These are phyloP conservation scores for Xestia xanthographa DNA, from an alignment of 2,888 invertebrate species.

Conservation along the genomic window DNA sequence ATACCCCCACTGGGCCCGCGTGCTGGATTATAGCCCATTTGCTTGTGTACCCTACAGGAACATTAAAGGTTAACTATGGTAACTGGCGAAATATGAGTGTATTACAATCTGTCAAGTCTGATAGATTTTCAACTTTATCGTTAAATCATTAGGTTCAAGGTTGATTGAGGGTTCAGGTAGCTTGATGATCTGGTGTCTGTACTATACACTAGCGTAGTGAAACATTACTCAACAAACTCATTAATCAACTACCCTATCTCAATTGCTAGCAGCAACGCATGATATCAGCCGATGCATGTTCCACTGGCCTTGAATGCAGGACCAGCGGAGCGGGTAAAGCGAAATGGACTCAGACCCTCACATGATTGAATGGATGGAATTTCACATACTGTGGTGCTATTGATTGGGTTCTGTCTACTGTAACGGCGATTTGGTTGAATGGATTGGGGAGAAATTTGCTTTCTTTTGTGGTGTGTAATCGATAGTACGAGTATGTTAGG, in stretches of 20 bases:
- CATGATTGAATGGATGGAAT: slow-evolving; percentile 43
- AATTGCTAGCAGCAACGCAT: slow-evolving; percentile 8
- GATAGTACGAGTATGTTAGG: too few relatives aligned
- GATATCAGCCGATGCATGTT: slow-evolving; percentile 25
- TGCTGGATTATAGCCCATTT: neutral
- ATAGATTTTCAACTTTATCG: too few relatives aligned
- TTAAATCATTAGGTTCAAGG: too few relatives aligned
- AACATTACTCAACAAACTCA: neutral
- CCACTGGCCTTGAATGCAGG: slow-evolving; percentile 44
- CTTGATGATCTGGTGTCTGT: neutral
- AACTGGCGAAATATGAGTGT: neutral
- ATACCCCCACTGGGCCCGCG: neutral
- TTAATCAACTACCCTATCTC: slow-evolving; percentile 13
- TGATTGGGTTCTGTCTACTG: slow-evolving; percentile 41
- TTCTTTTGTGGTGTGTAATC: slow-evolving; percentile 14
- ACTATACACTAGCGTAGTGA: neutral
- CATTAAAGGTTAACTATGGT: neutral
- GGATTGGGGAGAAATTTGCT: neutral
- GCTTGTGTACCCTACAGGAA: neutral
- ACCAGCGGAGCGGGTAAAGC: slow-evolving; percentile 40
- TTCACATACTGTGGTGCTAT: slow-evolving; percentile 30
- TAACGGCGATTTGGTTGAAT: slow-evolving; percentile 14
- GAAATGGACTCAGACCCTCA: slow-evolving; percentile 36
- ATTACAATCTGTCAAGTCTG: too few relatives aligned
- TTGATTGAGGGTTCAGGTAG: too few relatives aligned